Percentiles rank a stretch among this genome's conserved stretches.
Evolutionary conservation across 1,140 invertebrate genomes (phyloP).

Genomic region (Diabrotica undecimpunctata): DNA sequence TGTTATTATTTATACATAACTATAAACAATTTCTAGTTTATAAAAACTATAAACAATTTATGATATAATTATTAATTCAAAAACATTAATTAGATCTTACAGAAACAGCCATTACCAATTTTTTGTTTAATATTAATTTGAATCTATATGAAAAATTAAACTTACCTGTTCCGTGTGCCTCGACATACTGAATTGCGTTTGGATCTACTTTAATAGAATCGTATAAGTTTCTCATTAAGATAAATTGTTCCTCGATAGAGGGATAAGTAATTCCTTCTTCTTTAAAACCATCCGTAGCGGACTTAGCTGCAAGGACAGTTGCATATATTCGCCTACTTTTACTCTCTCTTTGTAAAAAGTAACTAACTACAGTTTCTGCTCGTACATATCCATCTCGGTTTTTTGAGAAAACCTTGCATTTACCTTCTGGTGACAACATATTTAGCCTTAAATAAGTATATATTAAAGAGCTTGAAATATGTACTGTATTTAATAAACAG

Average conservation of each 20-base stretch:
- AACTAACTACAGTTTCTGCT: constrained; percentile 56
- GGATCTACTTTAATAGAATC: constrained; percentile 59
- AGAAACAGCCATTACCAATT: too few species aligned
- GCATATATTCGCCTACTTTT: constrained; percentile 57
- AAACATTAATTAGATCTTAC: too few species aligned
- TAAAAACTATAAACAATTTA: too few species aligned
- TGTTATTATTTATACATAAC: too few species aligned
- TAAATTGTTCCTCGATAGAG: constrained; percentile 50
- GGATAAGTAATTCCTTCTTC: constrained; percentile 56
- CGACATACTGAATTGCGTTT: constrained; percentile 60
- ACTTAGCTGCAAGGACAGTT: constrained; percentile 57
- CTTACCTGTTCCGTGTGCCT: constrained; percentile 65
- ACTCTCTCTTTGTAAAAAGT: constrained; percentile 55
- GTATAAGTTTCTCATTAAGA: constrained; percentile 58
- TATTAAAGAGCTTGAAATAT: too few species aligned
- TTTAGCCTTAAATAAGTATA: constrained; percentile 47
- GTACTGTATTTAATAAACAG: too few species aligned
- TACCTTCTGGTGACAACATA: constrained; percentile 58
- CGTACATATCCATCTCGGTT: constrained; percentile 60
- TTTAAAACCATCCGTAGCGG: constrained; percentile 55
- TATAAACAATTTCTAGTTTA: too few species aligned
- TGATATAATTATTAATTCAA: too few species aligned
- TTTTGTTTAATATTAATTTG: too few species aligned
- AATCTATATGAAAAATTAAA: too few species aligned
- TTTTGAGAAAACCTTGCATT: constrained; percentile 62